Evolutionary conservation across 2,113 vertebrate genomes (phyloP).

Genomic region (Datnioides undecimradiatus): DNA sequence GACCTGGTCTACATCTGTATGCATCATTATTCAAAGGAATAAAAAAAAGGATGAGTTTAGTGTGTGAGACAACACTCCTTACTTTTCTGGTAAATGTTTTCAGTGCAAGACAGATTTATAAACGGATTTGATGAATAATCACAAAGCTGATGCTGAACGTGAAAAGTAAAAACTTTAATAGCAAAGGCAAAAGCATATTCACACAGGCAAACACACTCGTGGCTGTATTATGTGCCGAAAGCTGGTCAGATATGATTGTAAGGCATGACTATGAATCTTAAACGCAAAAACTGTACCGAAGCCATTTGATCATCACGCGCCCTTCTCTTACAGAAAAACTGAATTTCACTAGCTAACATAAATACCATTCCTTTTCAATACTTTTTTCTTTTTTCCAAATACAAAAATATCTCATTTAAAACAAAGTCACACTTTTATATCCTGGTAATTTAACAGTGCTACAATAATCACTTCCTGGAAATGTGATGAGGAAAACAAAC

Average conservation of each 20-base stretch:
- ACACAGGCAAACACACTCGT: slow-evolving; percentile 18
- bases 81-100: not conserved
- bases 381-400: slow-evolving; percentile 14
- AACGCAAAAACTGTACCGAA: slow-evolving; percentile 20
- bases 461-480: slow-evolving; percentile 27
- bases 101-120: not conserved
- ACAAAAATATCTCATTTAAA: slow-evolving; percentile 65
- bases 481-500: slow-evolving; percentile 1
- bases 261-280: slow-evolving; percentile 38
- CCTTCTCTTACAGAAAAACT: slow-evolving; percentile 4
- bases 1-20: not conserved
- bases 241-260: slow-evolving; percentile 36
- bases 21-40: not conserved
- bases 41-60: not conserved
- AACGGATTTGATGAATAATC: slow-evolving; percentile 11
- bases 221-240: slow-evolving; percentile 38
- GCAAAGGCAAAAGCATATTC: slow-evolving; percentile 46
- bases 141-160: slow-evolving; percentile 2
- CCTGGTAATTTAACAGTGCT: slow-evolving; percentile 23
- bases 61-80: not conserved
- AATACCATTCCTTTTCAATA: slow-evolving; percentile 55
- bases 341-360: slow-evolving; percentile 51
- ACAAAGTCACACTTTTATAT: slow-evolving; percentile 43
- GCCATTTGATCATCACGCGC: not conserved
- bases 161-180: slow-evolving; percentile 69